Evolutionary conservation across 2,113 vertebrate species (phyloP).

Genomic region (Rafetus swinhoei): DNA sequence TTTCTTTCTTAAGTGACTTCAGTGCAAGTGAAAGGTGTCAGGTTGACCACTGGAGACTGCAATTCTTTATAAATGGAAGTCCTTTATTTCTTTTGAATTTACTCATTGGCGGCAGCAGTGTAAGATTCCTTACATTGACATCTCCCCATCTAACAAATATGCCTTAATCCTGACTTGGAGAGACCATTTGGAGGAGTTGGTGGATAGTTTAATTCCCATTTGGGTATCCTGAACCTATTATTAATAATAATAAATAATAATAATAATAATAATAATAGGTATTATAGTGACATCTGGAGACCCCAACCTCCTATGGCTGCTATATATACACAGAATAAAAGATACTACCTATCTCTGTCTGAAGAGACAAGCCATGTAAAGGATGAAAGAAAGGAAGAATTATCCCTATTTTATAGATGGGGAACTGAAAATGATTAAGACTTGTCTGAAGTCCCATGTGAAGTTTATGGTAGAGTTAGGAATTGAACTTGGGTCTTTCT

Average conservation of each 20-base stretch:
- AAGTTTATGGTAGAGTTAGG: constrained; percentile 18
- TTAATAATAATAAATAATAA: neutral
- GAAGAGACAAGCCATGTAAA: neutral
- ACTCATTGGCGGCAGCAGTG: neutral
- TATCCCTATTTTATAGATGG: neutral
- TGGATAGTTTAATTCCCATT: neutral
- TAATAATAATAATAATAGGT: neutral
- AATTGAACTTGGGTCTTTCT: neutral
- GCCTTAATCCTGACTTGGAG: neutral
- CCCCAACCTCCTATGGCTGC: neutral
- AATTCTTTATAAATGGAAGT: neutral
- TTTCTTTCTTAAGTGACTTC: neutral
- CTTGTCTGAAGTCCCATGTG: neutral
- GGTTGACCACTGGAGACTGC: neutral
- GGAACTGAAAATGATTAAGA: constrained; percentile 18
- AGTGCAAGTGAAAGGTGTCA: neutral
- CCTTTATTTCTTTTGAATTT: too few species aligned
- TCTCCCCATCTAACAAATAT: neutral
- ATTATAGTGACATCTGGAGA: neutral
- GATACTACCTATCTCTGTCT: neutral
- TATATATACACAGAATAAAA: neutral
- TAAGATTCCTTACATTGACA: neutral
- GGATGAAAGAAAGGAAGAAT: neutral
- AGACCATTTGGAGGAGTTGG: neutral
- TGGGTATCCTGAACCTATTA: neutral